phyloP scores from a whole-genome alignment of 2,888 invertebrate species.

The Frankliniella intonsa region DNA sequence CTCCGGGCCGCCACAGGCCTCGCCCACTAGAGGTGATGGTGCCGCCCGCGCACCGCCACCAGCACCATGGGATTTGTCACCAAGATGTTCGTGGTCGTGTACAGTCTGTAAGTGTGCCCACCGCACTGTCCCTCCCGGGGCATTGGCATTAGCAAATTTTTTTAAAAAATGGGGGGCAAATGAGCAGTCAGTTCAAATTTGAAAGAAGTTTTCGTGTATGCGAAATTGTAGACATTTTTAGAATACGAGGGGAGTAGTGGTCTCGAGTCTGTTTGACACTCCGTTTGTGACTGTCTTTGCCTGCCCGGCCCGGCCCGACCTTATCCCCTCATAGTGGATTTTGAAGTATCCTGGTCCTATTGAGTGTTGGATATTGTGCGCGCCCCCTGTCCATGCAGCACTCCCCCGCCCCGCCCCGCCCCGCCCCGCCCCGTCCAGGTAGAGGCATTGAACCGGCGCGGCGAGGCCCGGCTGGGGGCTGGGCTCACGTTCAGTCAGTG shows the following conservation, averaged over 20 bases:
- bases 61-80: constrained; percentile 66
- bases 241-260: not conserved
- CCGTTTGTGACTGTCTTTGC: no score
- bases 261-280: no score
- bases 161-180: no score
- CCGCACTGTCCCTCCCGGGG: not conserved
- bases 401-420: no score
- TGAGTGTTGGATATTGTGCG: no score
- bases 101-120: constrained; percentile 66
- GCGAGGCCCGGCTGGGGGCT: no score
- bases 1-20: constrained; percentile 39
- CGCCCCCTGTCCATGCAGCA: no score
- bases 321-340: not conserved
- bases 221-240: not conserved
- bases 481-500: not conserved
- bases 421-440: no score
- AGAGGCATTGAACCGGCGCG: no score
- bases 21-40: constrained; percentile 72
- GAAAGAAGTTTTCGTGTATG: not conserved
- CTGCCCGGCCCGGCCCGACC: no score
- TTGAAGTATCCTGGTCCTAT: constrained; percentile 18
- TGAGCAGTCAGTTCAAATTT: not conserved
- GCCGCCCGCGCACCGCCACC: not conserved
- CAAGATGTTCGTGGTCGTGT: constrained; percentile 71
- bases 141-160: no score